phyloP scores from a whole-genome alignment of 2,113 vertebrate species.

The Rhea americana region DNA sequence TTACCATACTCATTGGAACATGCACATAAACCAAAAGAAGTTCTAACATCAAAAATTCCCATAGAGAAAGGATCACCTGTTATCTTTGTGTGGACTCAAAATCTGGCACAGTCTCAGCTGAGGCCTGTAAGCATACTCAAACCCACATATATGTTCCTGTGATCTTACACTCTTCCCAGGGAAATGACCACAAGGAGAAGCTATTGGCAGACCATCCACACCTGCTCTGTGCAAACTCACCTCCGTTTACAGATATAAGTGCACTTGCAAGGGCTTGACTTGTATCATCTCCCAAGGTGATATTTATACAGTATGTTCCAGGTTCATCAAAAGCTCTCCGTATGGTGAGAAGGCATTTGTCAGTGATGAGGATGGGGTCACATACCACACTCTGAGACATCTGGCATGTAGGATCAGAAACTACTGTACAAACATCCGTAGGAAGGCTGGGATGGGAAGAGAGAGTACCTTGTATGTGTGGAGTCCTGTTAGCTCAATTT shows the following conservation, averaged over 20 bases:
- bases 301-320: conserved; percentile 92
- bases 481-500: not conserved
- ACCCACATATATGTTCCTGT: not conserved
- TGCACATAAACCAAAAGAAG: not conserved
- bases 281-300: conserved; percentile 83
- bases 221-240: conserved; percentile 54
- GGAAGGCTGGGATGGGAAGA: conserved; percentile 76
- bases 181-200: not conserved
- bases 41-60: not conserved
- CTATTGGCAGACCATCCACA: fast-evolving
- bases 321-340: conserved; percentile 82
- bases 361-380: conserved; percentile 61
- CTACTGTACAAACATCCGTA: conserved; percentile 87
- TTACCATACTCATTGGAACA: not conserved
- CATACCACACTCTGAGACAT: conserved; percentile 78
- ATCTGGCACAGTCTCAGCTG: not conserved
- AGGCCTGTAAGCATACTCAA: not conserved
- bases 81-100: not conserved
- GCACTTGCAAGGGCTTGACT: conserved; percentile 85
- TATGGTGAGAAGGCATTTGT: conserved; percentile 81
- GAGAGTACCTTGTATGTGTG: not conserved
- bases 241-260: conserved; percentile 80
- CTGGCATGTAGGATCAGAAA: conserved; percentile 86
- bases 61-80: not conserved
- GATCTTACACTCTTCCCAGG: not conserved